These are phyloP conservation scores for Neotoma lepida DNA, from an alignment of 2,113 vertebrate genomes.

Conservation along the genomic window DNA sequence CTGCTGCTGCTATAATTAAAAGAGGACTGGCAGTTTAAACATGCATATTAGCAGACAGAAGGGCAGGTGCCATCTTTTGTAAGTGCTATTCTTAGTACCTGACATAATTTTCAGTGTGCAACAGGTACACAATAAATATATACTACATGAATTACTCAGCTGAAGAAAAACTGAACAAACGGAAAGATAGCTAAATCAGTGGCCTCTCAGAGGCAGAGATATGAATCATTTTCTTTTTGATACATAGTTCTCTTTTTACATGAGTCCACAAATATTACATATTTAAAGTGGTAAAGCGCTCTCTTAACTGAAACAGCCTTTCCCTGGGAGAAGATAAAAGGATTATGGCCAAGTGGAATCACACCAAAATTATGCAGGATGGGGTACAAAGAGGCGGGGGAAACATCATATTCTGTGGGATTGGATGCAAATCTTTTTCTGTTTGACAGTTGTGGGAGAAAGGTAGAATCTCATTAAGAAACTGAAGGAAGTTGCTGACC, in stretches of 20 bases:
- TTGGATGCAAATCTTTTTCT: not conserved
- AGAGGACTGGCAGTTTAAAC: not conserved
- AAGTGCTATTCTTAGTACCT: not conserved
- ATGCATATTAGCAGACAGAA: not conserved
- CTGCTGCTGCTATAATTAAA: not conserved
- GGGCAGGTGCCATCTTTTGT: not conserved
- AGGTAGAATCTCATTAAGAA: not conserved
- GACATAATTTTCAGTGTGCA: conserved; percentile 16
- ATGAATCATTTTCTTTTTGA: conserved; percentile 30
- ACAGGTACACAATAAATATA: not conserved
- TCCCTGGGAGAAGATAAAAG: not conserved
- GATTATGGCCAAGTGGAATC: not conserved
- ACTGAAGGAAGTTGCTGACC: not conserved
- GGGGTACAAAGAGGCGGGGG: not conserved
- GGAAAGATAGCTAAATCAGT: not conserved
- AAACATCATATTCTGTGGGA: not conserved
- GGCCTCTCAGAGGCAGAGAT: not conserved
- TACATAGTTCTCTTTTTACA: not conserved
- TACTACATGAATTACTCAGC: not conserved
- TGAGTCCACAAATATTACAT: conserved; percentile 11
- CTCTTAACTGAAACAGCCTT: conserved; percentile 18
- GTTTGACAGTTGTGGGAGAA: too few relatives aligned
- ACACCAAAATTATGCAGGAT: not conserved
- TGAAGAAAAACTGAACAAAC: not conserved
- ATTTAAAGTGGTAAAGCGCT: conserved; percentile 26